These are phyloP conservation scores for Lonchura striata DNA, from an alignment of 2,113 vertebrate species.

Conservation along the genomic window DNA sequence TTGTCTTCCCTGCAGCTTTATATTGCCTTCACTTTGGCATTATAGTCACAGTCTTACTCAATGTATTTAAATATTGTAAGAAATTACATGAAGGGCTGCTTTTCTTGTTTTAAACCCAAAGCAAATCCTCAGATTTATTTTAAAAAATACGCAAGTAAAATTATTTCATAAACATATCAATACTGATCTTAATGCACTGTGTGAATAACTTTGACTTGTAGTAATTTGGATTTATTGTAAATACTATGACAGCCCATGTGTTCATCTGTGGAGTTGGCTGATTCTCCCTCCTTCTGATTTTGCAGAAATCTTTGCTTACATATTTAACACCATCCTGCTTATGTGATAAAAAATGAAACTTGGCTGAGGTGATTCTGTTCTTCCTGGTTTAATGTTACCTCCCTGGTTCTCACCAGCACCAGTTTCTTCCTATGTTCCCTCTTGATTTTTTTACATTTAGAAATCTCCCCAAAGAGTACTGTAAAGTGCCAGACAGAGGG, in stretches of 20 bases:
- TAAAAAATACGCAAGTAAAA: background rate
- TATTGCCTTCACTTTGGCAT: background rate
- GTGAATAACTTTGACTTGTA: background rate
- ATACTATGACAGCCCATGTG: background rate
- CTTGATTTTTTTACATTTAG: background rate
- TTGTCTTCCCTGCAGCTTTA: background rate
- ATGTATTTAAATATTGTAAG: background rate
- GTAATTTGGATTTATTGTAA: background rate
- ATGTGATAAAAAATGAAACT: background rate
- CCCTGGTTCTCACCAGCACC: background rate
- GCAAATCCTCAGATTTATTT: background rate
- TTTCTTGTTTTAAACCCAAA: background rate
- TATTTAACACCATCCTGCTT: background rate
- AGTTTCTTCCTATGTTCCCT: background rate
- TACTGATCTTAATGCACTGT: rapidly evolving
- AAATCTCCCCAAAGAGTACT: background rate
- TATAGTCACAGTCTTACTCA: background rate
- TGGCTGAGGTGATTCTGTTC: background rate
- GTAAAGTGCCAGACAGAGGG: background rate
- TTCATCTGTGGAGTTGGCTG: background rate
- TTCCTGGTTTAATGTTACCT: background rate
- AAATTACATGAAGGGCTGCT: background rate
- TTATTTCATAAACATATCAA: background rate
- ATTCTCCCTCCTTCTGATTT: background rate
- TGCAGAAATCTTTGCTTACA: background rate